Conservation (phyloP, 2,888 invertebrate species). For the Andrena flavipes region DNA sequence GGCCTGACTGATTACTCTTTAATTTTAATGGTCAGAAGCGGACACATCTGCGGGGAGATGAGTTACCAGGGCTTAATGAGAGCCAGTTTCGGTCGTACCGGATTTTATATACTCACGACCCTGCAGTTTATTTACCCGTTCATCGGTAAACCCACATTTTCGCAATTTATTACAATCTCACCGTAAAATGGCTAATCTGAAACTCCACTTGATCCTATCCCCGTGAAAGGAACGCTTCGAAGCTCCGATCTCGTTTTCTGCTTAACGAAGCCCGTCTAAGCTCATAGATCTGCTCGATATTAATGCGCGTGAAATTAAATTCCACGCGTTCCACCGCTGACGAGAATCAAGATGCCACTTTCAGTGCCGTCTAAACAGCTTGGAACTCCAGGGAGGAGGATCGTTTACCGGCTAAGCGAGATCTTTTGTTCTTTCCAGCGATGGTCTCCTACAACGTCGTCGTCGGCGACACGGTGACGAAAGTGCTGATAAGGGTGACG, state of each 20-base stretch:
- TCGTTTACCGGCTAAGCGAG: neutral
- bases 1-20: constrained; percentile 93
- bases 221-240: too few relatives aligned
- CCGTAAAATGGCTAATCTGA: neutral
- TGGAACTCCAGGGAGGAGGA: neutral
- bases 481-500: constrained; percentile 91
- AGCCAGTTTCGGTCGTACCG: constrained; percentile 91
- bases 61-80: constrained; percentile 93
- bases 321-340: too few relatives aligned
- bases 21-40: constrained; percentile 91
- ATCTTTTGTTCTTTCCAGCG: constrained; percentile 86
- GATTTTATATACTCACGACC: constrained; percentile 90
- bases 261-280: too few relatives aligned
- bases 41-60: constrained; percentile 91
- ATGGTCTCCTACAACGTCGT: constrained; percentile 96
- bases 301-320: too few relatives aligned
- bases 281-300: too few relatives aligned
- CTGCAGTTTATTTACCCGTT: constrained; percentile 94
- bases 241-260: too few relatives aligned
- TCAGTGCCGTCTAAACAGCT: neutral
- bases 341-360: neutral
- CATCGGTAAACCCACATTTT: constrained; percentile 87
- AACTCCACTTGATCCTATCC: neutral
- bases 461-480: constrained; percentile 94
- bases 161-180: neutral